These are phyloP conservation scores for Busseola fusca DNA, from an alignment of 2,888 invertebrate species.

Conservation along the genomic window DNA sequence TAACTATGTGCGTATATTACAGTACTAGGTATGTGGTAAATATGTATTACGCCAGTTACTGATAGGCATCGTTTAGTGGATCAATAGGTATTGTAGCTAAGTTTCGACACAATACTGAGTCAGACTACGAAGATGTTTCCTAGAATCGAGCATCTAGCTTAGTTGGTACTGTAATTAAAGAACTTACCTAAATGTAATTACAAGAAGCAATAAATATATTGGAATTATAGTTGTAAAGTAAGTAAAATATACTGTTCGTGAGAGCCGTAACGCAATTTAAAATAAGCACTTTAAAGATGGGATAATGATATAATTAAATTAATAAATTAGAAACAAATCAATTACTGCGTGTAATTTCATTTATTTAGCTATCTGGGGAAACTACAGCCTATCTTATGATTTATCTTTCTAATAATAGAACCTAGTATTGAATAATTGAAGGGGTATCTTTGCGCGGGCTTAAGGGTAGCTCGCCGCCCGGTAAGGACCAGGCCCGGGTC, in stretches of 20 bases:
- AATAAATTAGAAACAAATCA: background rate
- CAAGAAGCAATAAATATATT: conserved; percentile 34
- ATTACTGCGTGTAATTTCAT: background rate
- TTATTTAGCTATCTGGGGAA: too few relatives aligned
- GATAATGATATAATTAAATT: background rate
- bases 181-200: conserved; percentile 26
- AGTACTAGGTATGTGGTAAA: conserved; percentile 26
- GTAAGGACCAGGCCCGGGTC: too few relatives aligned
- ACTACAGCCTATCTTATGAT: too few relatives aligned
- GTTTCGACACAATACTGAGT: conserved; percentile 51
- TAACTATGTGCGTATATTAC: background rate
- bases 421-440: too few relatives aligned
- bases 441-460: too few relatives aligned
- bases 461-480: too few relatives aligned
- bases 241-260: background rate
- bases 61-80: conserved; percentile 51
- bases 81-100: conserved; percentile 39
- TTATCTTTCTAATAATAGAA: too few relatives aligned
- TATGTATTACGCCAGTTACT: conserved; percentile 51
- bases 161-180: conserved; percentile 43
- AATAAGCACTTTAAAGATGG: conserved; percentile 2
- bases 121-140: conserved; percentile 41
- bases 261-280: background rate
- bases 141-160: conserved; percentile 22
- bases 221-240: background rate